Evolutionary conservation across 2,113 vertebrate species (phyloP).

Genomic region (Egretta garzetta): DNA sequence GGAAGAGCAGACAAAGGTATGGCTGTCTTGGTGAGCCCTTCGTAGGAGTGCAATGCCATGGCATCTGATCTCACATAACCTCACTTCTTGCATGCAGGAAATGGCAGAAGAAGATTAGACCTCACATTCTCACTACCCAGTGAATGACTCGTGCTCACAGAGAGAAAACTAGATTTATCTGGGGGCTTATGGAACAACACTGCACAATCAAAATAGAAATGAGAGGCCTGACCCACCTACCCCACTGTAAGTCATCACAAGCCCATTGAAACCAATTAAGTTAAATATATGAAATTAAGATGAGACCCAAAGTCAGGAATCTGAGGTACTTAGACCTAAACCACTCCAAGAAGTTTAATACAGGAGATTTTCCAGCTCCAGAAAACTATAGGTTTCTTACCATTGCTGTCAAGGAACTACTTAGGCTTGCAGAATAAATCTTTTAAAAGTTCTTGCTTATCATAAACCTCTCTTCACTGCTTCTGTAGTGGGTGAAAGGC

Average conservation of each 20-base stretch:
- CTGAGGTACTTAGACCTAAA: constrained; percentile 10
- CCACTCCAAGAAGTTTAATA: background rate
- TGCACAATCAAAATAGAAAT: background rate
- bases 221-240: background rate
- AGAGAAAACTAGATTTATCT: background rate
- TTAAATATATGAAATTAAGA: constrained; percentile 22
- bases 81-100: background rate
- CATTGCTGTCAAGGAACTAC: background rate
- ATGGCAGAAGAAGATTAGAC: background rate
- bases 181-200: background rate
- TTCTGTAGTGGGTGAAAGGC: background rate
- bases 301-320: constrained; percentile 16
- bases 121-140: background rate
- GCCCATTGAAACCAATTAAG: background rate
- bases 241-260: background rate
- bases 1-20: background rate
- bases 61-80: background rate
- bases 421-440: background rate
- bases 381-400: background rate
- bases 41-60: background rate
- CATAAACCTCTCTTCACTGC: background rate
- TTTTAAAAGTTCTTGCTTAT: background rate
- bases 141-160: background rate
- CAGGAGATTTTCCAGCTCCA: background rate
- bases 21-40: background rate